phyloP scores from a whole-genome alignment of 2,888 invertebrate species.

The Eupithecia insigniata region DNA sequence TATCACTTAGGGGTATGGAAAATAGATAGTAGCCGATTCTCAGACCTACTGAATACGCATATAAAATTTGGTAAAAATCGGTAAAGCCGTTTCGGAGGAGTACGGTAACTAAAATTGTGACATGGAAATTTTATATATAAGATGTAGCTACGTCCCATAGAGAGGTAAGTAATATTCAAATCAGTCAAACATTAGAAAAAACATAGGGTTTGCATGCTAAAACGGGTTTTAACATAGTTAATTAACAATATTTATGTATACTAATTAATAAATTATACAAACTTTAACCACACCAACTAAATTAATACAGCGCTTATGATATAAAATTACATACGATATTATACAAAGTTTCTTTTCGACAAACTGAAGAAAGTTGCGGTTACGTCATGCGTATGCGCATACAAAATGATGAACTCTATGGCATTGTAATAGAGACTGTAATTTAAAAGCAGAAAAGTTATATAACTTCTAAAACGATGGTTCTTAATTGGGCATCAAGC shows the following conservation, averaged over 20 bases:
- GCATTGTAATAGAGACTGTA: constrained; percentile 19
- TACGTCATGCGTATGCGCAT: constrained; percentile 26
- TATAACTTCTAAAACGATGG: constrained; percentile 29
- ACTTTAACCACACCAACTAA: constrained; percentile 17
- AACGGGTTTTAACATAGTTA: constrained; percentile 9
- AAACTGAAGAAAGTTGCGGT: constrained; percentile 41
- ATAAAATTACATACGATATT: constrained; percentile 34
- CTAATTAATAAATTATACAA: constrained; percentile 27
- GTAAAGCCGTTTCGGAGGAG: too few relatives aligned
- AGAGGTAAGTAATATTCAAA: background rate
- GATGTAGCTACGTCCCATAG: too few relatives aligned
- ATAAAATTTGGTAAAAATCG: too few relatives aligned
- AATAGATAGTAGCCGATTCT: too few relatives aligned
- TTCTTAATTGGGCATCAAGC: constrained; percentile 30
- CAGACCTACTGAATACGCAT: too few relatives aligned
- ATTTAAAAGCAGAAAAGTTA: constrained; percentile 20
- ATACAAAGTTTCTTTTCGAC: constrained; percentile 40
- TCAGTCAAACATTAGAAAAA: background rate
- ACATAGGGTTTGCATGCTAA: constrained; percentile 1
- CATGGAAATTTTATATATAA: too few relatives aligned
- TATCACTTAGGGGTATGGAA: too few relatives aligned
- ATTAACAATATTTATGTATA: constrained; percentile 6
- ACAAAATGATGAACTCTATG: constrained; percentile 21
- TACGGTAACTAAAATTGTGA: too few relatives aligned
- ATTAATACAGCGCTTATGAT: constrained; percentile 23